These are phyloP conservation scores for Lymantria dispar DNA, from an alignment of 2,888 invertebrate species.

Conservation along the genomic window DNA sequence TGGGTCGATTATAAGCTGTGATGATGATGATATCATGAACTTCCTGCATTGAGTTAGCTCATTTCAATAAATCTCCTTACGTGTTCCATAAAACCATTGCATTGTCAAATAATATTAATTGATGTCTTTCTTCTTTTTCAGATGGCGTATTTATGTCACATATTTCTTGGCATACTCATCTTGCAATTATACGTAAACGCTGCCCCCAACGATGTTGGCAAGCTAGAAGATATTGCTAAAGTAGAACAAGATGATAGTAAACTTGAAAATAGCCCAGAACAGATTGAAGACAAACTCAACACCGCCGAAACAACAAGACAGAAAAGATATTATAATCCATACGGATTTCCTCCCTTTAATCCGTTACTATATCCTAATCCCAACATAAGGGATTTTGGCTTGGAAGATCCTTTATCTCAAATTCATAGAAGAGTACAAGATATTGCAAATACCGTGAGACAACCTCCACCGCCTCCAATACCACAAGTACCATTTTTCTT, in stretches of 20 bases:
- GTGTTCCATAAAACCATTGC: not conserved
- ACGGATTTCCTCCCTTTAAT: conserved; percentile 41
- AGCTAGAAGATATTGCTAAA: conserved; percentile 37
- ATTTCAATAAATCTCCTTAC: not conserved
- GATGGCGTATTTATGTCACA: conserved; percentile 49
- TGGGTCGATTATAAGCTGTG: too few relatives aligned
- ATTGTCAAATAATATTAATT: not conserved
- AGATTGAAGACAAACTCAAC: conserved; percentile 28
- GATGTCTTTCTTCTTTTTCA: conserved; percentile 45
- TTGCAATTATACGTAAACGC: conserved; percentile 45
- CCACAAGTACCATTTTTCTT: conserved; percentile 47
- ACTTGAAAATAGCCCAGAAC: conserved; percentile 31
- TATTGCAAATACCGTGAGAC: conserved; percentile 40
- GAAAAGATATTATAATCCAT: conserved; percentile 53
- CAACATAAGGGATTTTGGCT: conserved; percentile 16
- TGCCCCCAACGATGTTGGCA: conserved; percentile 48
- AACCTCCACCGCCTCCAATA: conserved; percentile 34
- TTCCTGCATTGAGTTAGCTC: too few relatives aligned
- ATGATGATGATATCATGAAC: too few relatives aligned
- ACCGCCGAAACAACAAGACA: conserved; percentile 43
- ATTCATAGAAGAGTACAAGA: conserved; percentile 51
- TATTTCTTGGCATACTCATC: conserved; percentile 45
- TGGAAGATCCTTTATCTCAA: conserved; percentile 43
- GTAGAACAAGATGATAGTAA: conserved; percentile 27
- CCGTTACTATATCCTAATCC: conserved; percentile 37